Evolutionary conservation across 2,888 invertebrate genomes (phyloP), one percentile per base, ranked within the genome.

Genomic region (Phortica magna): DNA sequence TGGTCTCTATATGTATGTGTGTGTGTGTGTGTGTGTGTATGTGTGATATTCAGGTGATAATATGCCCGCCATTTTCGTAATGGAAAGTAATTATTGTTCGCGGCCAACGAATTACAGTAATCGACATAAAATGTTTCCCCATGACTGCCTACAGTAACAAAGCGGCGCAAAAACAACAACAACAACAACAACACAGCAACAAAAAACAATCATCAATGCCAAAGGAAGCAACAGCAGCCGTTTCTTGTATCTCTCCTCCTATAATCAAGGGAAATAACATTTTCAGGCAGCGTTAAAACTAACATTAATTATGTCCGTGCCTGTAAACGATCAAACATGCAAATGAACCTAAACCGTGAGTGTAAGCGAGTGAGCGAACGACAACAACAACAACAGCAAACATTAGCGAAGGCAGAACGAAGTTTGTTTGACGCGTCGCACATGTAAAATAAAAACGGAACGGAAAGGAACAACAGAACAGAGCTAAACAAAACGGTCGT

Each of bases 191-290:
- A 31, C n/a, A 73, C 59, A n/a, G n/a, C n/a, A n/a, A n/a, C n/a
- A 57, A 43, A 77, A 57, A 71, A 57, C 73, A 73, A 74, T 61
- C 61, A 76, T 53, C 70, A 72, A 19, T 59, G 42, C 73, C 19
- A 70, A 41, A 70, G 31, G 31, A 31, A 31, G 19, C 61, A 22
- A 31, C 68, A 42, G 68, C 43, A 43, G 43, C 81, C 76, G 83
- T 57, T 55, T 39, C 19, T n/a, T 42, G 14, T 57, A 70, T 61
- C 5, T n/a, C 22, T 65, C 53, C 81, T 83, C 85, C 85, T 90
- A 90, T 90, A 91, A 91, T 90, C 91, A 90, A 90, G 90, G 90
- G 89, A 90, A 89, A 90, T 91, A 91, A 91, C 89, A 89, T 90
- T 90, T 90, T 88, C 84, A 88, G 87, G 88, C 89, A 91, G 90